Percentiles rank a stretch among this genome's conserved stretches.
Conservation (phyloP, 2,113 vertebrate genomes). For the Tyto alba region DNA sequence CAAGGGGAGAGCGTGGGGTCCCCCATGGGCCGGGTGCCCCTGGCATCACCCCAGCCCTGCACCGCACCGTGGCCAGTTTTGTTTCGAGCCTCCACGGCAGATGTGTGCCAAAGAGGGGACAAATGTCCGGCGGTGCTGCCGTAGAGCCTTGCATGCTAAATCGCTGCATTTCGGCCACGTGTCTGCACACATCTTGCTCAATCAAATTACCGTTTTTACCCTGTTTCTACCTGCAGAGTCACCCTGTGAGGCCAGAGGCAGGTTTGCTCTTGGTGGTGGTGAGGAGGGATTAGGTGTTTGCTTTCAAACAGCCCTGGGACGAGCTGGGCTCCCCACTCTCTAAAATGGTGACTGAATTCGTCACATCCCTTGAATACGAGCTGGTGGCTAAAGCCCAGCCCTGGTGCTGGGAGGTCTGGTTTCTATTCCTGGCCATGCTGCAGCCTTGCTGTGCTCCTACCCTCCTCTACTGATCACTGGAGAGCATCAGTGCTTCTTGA, state of each 20-base stretch:
- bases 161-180: fast-evolving
- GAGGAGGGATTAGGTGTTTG: neutral
- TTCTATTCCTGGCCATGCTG: neutral
- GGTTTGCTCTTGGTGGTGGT: neutral
- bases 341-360: neutral
- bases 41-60: fast-evolving
- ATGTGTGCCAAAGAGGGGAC: neutral
- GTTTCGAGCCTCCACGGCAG: neutral
- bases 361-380: neutral
- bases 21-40: fast-evolving
- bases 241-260: neutral
- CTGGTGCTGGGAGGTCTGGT: neutral
- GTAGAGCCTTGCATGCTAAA: fast-evolving
- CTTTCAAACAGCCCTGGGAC: neutral
- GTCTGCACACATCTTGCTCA: neutral
- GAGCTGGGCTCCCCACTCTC: neutral
- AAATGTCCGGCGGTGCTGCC: neutral
- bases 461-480: neutral
- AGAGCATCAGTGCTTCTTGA: neutral
- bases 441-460: neutral
- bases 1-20: neutral
- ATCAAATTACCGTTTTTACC: neutral
- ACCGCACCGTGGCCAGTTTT: fast-evolving
- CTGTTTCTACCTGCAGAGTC: neutral
- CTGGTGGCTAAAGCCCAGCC: neutral